Evolutionary conservation across 2,113 vertebrate species (phyloP), one percentile per base, ranked within the genome.

Genomic region (Microtus oregoni): DNA sequence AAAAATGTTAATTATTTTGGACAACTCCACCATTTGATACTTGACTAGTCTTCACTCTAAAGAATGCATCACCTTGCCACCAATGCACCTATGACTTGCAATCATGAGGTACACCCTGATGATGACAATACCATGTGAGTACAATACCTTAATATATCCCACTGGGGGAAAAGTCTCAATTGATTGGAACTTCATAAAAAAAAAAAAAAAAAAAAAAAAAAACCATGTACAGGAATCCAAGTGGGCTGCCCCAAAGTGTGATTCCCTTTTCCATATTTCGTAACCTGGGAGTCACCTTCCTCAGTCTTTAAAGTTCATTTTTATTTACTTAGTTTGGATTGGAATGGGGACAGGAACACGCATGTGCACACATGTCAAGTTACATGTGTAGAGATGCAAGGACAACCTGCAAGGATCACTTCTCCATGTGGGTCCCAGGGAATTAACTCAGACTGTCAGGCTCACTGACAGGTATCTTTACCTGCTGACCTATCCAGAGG

Each of bases 251-350:
- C 89, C 79, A 79, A 77, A 72, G 47, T 68, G 81, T 63, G 44
- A 70, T 87, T 86, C 76, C 79, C 26, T 72, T n/a, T 93, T 61
- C 50, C 35, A 15, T 81, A 78, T 13, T 91, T 95, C 47, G 92
- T 52, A 75, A 91, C 35, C 68, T 94, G 47, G 63, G 38, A 79
- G 11, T 32, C 17, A 15, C 20, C 11, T 79, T 96, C 63, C 35
- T 88, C 83, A 86, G 8, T 28, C 50, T 68, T 24, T 50, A 86
- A 32, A 35, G 35, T 50, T 68, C 41, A 47, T 50, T 35, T 11
- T 44, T 30, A 44, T 2, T 65, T 65, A 44, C 30, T 77, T 17
- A 30, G n/a, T 63, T 41, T 65, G 28, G 28, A 6, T 65, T 65
- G 24, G 58, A 30, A 10, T 30, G 75, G 75, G 47, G 44, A 47